phyloP scores from a whole-genome alignment of 2,888 invertebrate genomes.

The Sinopyrophorus schimmeli region DNA sequence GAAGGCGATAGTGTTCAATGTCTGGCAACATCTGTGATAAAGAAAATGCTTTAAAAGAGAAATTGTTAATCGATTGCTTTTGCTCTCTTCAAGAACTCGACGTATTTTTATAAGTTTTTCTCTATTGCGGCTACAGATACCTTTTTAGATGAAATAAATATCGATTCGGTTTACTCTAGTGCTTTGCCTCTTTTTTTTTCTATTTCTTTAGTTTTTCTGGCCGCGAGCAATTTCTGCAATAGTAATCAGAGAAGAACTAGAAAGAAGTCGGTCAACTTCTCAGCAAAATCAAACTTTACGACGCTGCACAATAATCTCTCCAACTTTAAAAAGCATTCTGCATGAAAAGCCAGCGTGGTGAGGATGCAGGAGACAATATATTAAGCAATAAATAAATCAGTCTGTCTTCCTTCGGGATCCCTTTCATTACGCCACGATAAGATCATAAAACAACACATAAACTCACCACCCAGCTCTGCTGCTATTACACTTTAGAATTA shows the following conservation, averaged over 20 bases:
- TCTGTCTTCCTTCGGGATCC: slow-evolving; percentile 20
- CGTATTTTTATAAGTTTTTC: slow-evolving; percentile 28
- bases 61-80: slow-evolving; percentile 29
- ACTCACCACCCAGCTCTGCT: slow-evolving; percentile 17
- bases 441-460: slow-evolving; percentile 27
- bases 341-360: slow-evolving; percentile 13
- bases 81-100: slow-evolving; percentile 21
- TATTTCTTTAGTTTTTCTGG: slow-evolving; percentile 22
- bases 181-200: slow-evolving; percentile 24
- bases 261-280: slow-evolving; percentile 11
- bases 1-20: slow-evolving; percentile 28
- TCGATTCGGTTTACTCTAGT: slow-evolving; percentile 24
- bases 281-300: slow-evolving; percentile 22
- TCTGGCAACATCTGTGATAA: slow-evolving; percentile 31
- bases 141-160: slow-evolving; percentile 31
- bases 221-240: slow-evolving; percentile 19
- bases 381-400: slow-evolving; percentile 29
- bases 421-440: slow-evolving; percentile 29
- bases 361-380: slow-evolving; percentile 25
- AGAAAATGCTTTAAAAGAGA: slow-evolving; percentile 28
- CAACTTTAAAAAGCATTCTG: slow-evolving; percentile 18
- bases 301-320: slow-evolving; percentile 14
- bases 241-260: slow-evolving; percentile 16
- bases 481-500: slow-evolving; percentile 25
- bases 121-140: slow-evolving; percentile 26